Evolutionary conservation across 2,113 vertebrate species (phyloP).

Genomic region (Protobothrops mucrosquamatus): DNA sequence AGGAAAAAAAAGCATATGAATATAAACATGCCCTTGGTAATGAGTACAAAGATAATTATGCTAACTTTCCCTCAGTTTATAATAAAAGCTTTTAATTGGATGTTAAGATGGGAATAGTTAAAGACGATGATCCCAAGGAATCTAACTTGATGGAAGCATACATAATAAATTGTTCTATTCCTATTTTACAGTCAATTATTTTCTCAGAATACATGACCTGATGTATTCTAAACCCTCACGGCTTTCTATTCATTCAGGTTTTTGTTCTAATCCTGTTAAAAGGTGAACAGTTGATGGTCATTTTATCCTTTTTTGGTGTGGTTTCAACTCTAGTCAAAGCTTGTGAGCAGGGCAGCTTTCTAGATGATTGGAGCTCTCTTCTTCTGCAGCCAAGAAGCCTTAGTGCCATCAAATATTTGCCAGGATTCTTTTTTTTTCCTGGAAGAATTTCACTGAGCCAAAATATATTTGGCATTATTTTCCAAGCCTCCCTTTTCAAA

Average conservation of each 20-base stretch:
- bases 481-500: background rate
- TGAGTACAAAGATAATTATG: slow-evolving; percentile 66
- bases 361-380: background rate
- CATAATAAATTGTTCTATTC: slow-evolving; percentile 10
- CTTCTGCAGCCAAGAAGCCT: background rate
- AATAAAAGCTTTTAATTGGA: slow-evolving; percentile 32
- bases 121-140: slow-evolving; percentile 18
- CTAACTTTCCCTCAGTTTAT: slow-evolving; percentile 42
- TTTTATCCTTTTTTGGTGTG: background rate
- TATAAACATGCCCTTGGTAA: slow-evolving; percentile 62
- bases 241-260: background rate
- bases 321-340: background rate
- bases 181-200: background rate
- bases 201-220: background rate
- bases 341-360: background rate
- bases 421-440: background rate
- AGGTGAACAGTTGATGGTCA: background rate
- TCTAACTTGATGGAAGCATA: background rate
- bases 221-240: background rate
- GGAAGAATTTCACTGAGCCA: background rate
- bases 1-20: slow-evolving; percentile 46
- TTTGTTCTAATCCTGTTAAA: slow-evolving; percentile 5
- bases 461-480: background rate
- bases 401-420: background rate
- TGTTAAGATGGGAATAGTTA: slow-evolving; percentile 47